phyloP scores from a whole-genome alignment of 2,113 vertebrate species.

The Hucho hucho region DNA sequence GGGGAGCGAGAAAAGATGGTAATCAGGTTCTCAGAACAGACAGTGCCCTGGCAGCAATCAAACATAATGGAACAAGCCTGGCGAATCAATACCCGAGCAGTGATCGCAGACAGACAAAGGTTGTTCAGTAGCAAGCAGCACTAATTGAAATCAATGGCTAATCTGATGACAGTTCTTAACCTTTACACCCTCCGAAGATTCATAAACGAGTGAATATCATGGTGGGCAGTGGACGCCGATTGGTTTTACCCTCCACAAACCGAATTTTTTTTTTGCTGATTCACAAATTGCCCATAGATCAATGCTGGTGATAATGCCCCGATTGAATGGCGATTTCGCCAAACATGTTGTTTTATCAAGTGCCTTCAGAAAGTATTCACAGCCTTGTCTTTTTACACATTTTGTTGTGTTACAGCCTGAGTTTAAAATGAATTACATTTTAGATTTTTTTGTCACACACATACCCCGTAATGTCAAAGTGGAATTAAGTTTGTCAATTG shows the following conservation, averaged over 20 bases:
- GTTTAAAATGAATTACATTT: too few species aligned
- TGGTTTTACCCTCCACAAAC: conserved; percentile 32
- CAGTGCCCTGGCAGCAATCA: conserved; percentile 62
- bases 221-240: conserved; percentile 39
- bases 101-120: conserved; percentile 75
- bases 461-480: too few species aligned
- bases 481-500: too few species aligned
- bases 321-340: conserved; percentile 49
- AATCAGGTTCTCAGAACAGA: conserved; percentile 59
- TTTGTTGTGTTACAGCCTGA: too few species aligned
- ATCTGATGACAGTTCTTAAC: conserved; percentile 78
- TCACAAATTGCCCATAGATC: conserved; percentile 55
- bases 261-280: conserved; percentile 61
- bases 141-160: conserved; percentile 84
- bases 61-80: conserved; percentile 71
- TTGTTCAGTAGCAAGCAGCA: conserved; percentile 71
- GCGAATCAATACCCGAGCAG: conserved; percentile 70
- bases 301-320: conserved; percentile 51
- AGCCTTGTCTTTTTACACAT: too few species aligned
- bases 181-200: conserved; percentile 69
- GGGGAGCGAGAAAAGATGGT: conserved; percentile 41
- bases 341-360: conserved; percentile 19
- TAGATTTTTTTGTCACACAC: too few species aligned
- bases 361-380: too few species aligned
- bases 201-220: conserved; percentile 61